Evolutionary conservation across 2,797 vertebrate genomes (phyloP).

Genomic region (Hemitrygon akajei): DNA sequence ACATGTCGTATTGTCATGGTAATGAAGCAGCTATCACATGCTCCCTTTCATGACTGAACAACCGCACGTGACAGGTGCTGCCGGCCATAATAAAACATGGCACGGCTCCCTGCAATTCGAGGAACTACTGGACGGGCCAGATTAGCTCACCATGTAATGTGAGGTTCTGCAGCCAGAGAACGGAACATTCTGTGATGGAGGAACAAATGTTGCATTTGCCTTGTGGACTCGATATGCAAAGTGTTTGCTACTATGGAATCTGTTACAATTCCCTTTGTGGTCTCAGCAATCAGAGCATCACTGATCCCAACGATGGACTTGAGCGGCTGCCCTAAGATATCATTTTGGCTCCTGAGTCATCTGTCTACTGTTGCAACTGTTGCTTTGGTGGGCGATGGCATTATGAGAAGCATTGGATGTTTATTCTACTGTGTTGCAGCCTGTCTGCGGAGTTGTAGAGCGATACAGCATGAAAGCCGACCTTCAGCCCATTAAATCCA

Average conservation of each 20-base stretch:
- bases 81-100: neutral
- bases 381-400: neutral
- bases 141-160: neutral
- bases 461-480: no score
- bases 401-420: neutral
- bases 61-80: neutral
- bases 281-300: neutral
- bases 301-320: neutral
- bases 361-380: neutral
- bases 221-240: neutral
- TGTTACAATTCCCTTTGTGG: neutral
- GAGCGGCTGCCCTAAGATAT: neutral
- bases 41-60: slow-evolving; percentile 12
- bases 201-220: neutral
- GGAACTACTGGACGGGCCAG: neutral
- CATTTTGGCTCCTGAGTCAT: neutral
- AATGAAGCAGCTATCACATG: slow-evolving; percentile 10
- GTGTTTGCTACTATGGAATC: neutral
- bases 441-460: neutral
- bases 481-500: no score
- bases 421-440: neutral
- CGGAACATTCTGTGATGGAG: neutral
- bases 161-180: neutral
- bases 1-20: neutral
- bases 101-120: neutral